phyloP scores from a whole-genome alignment of 2,113 vertebrate species.

The Pristiophorus japonicus region DNA sequence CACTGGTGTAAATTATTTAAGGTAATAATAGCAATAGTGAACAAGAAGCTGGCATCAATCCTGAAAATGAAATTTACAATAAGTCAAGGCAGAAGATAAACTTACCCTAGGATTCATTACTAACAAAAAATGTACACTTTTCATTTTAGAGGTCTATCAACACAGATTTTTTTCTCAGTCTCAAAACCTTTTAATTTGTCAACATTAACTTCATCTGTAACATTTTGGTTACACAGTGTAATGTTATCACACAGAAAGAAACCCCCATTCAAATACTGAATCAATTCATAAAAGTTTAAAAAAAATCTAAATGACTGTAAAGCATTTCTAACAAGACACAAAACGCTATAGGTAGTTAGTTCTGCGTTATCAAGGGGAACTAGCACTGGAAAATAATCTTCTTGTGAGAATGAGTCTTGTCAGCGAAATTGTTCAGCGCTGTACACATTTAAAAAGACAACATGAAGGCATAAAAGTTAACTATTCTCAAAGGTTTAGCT shows the following conservation, averaged over 20 bases:
- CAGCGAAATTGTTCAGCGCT: not conserved
- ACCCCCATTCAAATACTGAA: not conserved
- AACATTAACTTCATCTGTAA: not conserved
- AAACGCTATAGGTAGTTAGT: not conserved
- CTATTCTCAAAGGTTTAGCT: not conserved
- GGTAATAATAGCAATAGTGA: not conserved
- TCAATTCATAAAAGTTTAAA: not conserved
- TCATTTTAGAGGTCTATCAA: too few species aligned
- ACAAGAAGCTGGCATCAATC: not conserved
- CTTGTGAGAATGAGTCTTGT: not conserved
- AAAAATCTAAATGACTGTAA: not conserved
- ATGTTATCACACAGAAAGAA: not conserved
- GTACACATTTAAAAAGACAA: not conserved
- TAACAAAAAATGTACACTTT: not conserved
- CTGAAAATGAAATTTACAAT: not conserved
- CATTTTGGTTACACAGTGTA: too few species aligned
- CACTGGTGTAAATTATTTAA: not conserved
- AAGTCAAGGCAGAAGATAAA: not conserved
- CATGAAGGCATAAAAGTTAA: not conserved
- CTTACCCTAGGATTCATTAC: not conserved
- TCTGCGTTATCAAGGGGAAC: not conserved
- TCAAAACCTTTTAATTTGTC: not conserved
- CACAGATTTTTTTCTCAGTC: not conserved
- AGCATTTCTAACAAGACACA: not conserved
- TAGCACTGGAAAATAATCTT: not conserved